These are phyloP conservation scores for Caenorhabditis virilis DNA, from an alignment of 2,888 invertebrate species.

Conservation along the genomic window DNA sequence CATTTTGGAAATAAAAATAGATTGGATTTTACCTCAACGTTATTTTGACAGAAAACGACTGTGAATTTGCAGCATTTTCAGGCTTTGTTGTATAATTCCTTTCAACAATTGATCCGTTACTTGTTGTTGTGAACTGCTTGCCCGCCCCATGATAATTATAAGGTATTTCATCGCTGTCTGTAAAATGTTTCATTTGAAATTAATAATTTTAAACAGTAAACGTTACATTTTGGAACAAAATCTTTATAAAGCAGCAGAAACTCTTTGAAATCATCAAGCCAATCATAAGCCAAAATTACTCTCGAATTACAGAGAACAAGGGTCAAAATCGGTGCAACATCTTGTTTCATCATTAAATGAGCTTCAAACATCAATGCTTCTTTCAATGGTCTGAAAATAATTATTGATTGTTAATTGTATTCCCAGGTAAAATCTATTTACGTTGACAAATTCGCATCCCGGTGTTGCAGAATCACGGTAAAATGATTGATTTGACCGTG, in stretches of 20 bases:
- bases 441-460: slow-evolving; percentile 3
- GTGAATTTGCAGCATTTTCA: neutral
- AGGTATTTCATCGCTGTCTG: slow-evolving; percentile 26
- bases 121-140: slow-evolving; percentile 9
- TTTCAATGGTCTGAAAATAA: neutral
- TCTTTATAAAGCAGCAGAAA: slow-evolving; percentile 58
- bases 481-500: slow-evolving; percentile 15
- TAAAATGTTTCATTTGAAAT: slow-evolving; percentile 1
- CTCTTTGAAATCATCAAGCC: slow-evolving; percentile 60
- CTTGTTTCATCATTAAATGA: slow-evolving; percentile 62
- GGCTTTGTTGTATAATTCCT: slow-evolving; percentile 6
- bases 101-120: slow-evolving; percentile 22
- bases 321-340: slow-evolving; percentile 62
- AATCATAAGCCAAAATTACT: slow-evolving; percentile 63
- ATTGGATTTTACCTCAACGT: too few relatives aligned
- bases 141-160: slow-evolving; percentile 5
- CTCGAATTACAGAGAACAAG: slow-evolving; percentile 60
- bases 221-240: slow-evolving; percentile 51
- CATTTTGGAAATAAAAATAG: too few relatives aligned
- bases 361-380: slow-evolving; percentile 53
- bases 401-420: neutral
- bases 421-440: neutral
- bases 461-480: slow-evolving; percentile 33
- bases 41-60: slow-evolving; percentile 42
- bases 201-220: neutral